These are phyloP conservation scores for Actinopyga echinites DNA, from an alignment of 53 echinoderm and acorn worm species.

Conservation along the genomic window DNA sequence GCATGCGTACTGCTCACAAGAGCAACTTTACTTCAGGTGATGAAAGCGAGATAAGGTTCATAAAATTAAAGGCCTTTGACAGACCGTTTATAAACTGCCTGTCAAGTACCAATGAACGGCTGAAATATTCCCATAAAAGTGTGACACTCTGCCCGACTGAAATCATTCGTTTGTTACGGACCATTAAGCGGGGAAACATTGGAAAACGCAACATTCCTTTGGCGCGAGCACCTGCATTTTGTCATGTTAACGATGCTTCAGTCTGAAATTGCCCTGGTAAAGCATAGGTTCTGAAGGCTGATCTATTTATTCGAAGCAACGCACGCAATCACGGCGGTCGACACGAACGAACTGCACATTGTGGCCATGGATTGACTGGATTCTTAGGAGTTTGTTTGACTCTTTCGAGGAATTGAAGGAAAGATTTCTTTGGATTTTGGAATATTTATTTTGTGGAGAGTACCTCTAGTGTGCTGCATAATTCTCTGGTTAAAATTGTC, in stretches of 20 bases:
- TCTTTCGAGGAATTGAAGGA: too few relatives aligned
- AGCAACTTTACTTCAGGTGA: background rate
- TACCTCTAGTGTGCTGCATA: too few relatives aligned
- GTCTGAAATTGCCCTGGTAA: too few relatives aligned
- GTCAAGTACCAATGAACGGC: background rate
- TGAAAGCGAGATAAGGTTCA: background rate
- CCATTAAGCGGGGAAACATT: slow-evolving; percentile 14
- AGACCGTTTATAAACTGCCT: slow-evolving; percentile 28
- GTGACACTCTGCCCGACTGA: slow-evolving; percentile 15
- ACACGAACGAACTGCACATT: too few relatives aligned
- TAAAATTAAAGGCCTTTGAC: background rate
- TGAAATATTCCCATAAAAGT: background rate
- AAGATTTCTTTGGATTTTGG: too few relatives aligned
- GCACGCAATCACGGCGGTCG: too few relatives aligned
- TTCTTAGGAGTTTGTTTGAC: too few relatives aligned
- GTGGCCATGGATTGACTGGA: too few relatives aligned
- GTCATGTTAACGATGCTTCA: background rate
- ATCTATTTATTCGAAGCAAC: too few relatives aligned
- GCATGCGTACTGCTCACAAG: slow-evolving; percentile 6
- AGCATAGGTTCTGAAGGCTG: too few relatives aligned
- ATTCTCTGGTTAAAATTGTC: too few relatives aligned
- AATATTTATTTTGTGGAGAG: too few relatives aligned
- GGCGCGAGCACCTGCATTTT: background rate
- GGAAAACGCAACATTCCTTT: background rate
- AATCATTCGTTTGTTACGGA: slow-evolving; percentile 20